Base-by-base conservation (phyloP, 2,888 invertebrate species). In the Tiliacea aurago region DNA sequence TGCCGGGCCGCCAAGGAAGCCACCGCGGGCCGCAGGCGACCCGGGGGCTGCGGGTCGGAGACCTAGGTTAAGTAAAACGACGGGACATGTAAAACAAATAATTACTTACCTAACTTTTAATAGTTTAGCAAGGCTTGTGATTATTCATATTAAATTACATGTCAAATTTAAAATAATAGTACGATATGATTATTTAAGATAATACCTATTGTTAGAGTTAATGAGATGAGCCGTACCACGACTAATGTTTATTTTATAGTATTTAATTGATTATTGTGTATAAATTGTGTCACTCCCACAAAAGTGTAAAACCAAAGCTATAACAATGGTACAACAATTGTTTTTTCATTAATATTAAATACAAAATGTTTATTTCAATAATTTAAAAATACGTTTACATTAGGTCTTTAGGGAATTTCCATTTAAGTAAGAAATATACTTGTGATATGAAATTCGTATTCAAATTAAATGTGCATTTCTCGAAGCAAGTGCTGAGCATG, bases 71-170 rank as follows among this genome's bases (percentile, higher is more conserved):
- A 20, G 47, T 37, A 28, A 41, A 43, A 47, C 18, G 9, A 70
- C 58, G n/a, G 68, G 53, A 58, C 58, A 55, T 47, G 13, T 51
- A 20, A 3, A 49, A 56, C 6, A 61, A 45, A 56, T 20, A 49
- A 41, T 3, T 28, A 28, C 28, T 51, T 59, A 51, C n/a, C 51
- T 51, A 55, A 33, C 11, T 61, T 51, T 56, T 53, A 59, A 65
- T 64, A 66, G 71, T 47, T 68, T 6, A 80, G 66, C 58, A 80
- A 82, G 83, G 83, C 82, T 82, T 82, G 82, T 82, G 82, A 82
- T 64, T 72, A 56, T 70, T 62, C 71, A 18, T 70, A 62, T 67
- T 70, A 66, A 55, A 65, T 66, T 45, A 56, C 41, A 72, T 72
- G 55, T 59, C 53, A 56, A 33, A 33, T 76, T 43, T 7, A 43